A percentile compares a stretch with the other conserved stretches of the same genome.
phyloP scores from a whole-genome alignment of 2,888 invertebrate species.

The Eugnorisma glareosa region DNA sequence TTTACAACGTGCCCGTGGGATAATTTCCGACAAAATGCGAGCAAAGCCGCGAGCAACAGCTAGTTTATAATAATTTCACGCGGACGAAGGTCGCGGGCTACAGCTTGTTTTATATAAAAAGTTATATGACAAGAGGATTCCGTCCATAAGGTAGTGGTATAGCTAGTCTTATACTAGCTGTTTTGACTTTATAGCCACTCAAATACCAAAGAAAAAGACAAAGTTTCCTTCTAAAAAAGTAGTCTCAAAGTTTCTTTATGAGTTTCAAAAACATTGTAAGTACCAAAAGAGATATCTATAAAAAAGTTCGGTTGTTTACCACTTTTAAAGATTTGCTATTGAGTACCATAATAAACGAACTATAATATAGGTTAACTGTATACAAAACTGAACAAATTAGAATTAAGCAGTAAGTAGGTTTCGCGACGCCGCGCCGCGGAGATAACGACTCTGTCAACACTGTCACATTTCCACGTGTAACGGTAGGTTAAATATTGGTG shows the following conservation, averaged over 20 bases:
- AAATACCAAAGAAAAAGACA: neutral
- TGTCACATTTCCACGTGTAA: neutral
- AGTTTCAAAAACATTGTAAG: neutral
- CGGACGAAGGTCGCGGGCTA: too few species aligned
- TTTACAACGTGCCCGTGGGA: too few species aligned
- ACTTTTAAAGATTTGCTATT: neutral
- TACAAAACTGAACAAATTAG: neutral
- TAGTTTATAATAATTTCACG: too few species aligned
- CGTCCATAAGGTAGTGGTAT: neutral
- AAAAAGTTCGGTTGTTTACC: constrained; percentile 21
- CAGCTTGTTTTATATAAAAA: neutral
- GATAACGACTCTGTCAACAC: constrained; percentile 42
- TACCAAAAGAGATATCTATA: constrained; percentile 5
- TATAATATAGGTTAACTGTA: constrained; percentile 30
- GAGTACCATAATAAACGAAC: neutral
- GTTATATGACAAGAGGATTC: neutral
- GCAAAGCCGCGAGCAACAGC: too few species aligned
- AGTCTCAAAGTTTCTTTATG: constrained; percentile 24
- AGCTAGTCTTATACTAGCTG: neutral
- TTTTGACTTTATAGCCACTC: neutral
- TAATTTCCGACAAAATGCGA: too few species aligned
- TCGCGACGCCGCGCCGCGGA: neutral
- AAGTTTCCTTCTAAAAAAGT: neutral
- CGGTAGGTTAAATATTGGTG: neutral
- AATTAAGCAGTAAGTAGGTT: constrained; percentile 23